Conservation (phyloP, 2,888 invertebrate genomes). For the Meliscaeva auricollis region DNA sequence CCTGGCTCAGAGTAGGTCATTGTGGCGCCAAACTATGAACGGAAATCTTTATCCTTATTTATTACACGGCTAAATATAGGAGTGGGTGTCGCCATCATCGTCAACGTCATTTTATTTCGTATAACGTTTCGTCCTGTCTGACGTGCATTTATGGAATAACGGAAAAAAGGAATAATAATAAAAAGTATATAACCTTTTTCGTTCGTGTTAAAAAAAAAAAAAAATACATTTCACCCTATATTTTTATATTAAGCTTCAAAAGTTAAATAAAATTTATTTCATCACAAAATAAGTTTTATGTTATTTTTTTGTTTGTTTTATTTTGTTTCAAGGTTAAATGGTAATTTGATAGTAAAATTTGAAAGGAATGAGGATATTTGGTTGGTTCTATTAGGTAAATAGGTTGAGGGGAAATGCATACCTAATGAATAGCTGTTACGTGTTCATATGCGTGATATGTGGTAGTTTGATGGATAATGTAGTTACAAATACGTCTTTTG, state of each 20-base stretch:
- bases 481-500: not conserved
- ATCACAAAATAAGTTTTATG: constrained; percentile 32
- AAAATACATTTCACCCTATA: no score
- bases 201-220: no score
- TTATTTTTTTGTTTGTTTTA: not conserved
- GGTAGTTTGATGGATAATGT: not conserved
- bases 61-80: constrained; percentile 33
- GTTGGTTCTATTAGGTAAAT: not conserved
- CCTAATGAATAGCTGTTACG: not conserved
- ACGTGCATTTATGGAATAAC: constrained; percentile 13
- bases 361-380: not conserved
- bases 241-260: no score
- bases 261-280: constrained; percentile 10
- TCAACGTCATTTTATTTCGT: not conserved
- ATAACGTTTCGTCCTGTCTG: not conserved
- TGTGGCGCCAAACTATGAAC: constrained; percentile 59
- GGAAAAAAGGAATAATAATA: constrained; percentile 6
- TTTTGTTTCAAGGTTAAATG: constrained; percentile 49
- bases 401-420: constrained; percentile 19
- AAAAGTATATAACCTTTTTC: not conserved
- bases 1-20: constrained; percentile 46
- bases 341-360: constrained; percentile 36
- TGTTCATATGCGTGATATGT: not conserved
- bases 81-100: constrained; percentile 34
- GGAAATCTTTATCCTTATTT: constrained; percentile 53